Evolutionary conservation across 2,797 vertebrate species (phyloP), one percentile per base, ranked within the genome.

Genomic region (Takifugu rubripes): DNA sequence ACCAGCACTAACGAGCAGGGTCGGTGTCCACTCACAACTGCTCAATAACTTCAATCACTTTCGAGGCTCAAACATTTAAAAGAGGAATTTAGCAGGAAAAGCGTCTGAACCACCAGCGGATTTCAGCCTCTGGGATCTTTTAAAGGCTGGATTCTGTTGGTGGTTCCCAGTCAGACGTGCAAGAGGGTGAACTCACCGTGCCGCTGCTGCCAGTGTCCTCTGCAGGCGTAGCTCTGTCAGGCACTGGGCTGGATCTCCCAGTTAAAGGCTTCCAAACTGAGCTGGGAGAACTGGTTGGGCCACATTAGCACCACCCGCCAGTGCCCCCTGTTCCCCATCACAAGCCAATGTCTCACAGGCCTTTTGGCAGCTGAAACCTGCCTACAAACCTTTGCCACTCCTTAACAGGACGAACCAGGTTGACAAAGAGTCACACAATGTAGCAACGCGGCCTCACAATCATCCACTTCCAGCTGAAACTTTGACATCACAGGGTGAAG

Each of bases 251-350:
- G 70, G 61, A 60, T 49, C 59, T 45, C 72, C 51, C 55, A 53
- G 73, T 87, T 83, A 77, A 84, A 78, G 66, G 72, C 59, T 70
- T 66, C 17, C 2, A 50, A 5, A 68, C 64, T 36, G 8, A 76
- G 69, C 80, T 63, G 57, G 86, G 63, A 72, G 52, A 91, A 92
- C 91, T 77, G 90, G 91, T 93, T 89, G 7, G 74, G 43, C 80
- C 3, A 58, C 84, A 82, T 71, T 74, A 62, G 64, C 6, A 80
- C 82, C 77, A 75, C 78, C 83, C 80, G 68, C 55, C 49, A 58
- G 48, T 44, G 17, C 36, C 52, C 66, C 53, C 25, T 50, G 25
- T 40, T 36, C 44, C 44, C 29, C 63, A 17, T 16, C 43, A 44
- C 24, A 1, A 33, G 31, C 31, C 8, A 33, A 10, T 10, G 1